Base-by-base conservation (phyloP, 2,888 invertebrate genomes). In the Scaptodrosophila latifasciaeformis region DNA sequence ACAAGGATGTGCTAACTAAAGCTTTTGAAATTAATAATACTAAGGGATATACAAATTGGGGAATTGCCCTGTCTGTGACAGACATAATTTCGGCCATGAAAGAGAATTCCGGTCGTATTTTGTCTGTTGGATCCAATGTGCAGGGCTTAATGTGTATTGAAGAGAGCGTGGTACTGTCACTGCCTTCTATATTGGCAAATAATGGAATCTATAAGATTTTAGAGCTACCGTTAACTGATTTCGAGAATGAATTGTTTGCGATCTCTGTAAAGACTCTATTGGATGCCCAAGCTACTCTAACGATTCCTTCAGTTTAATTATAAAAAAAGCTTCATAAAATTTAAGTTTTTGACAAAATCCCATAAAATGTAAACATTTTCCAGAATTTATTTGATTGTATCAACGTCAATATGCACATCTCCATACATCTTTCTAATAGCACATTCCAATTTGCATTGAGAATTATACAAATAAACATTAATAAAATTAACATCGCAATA, bases 41-140 rank as follows among this genome's bases (percentile, higher is more conserved):
- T 63, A 95, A 95, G 84, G 95, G 95, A 0, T 95, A 94, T 86
- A 95, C 95, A 0, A 93, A 92, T 17, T 95, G 95, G 94, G 95
- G 94, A 0, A 92, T 95, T 59, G 95, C 93, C 0, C 87, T 94
- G 10, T 92, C 92, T 61, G 89, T 92, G 1, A 88, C 92, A 0
- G 89, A 91, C 60, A 85, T 95, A 13, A 89, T 90, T 1, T 87
- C 89, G 19, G 89, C 91, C 3, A 90, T 95, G 44, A 83, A 94
- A 29, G 88, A 89, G 50, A 93, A 95, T 78, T 89, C 90, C 1
- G 88, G 90, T 66, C 90, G 90, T 63, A 89, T 95, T 2, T 91
- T 92, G 52, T 90, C 93, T 0, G 90, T 95, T 1, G 92, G 93
- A 1, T 93, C 93, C 1, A 87, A 90, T 72, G 89, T 56, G 1